phyloP scores from a whole-genome alignment of 2,888 invertebrate species.

The Cylindroiulus punctatus region DNA sequence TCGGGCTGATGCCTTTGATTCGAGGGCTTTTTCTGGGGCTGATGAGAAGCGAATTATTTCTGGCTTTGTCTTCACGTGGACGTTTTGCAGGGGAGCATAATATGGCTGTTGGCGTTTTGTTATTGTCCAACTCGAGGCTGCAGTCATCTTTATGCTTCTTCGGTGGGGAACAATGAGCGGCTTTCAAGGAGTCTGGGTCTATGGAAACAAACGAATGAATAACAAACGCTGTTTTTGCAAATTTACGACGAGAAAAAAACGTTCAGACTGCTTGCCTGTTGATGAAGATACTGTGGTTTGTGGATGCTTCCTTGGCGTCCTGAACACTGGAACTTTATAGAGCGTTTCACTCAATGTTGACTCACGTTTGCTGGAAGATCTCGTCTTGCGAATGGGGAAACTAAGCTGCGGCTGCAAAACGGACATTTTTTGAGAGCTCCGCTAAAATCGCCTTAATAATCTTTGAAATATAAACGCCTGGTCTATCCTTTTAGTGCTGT shows the following conservation, averaged over 20 bases:
- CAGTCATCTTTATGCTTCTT: background rate
- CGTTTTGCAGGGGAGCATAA: background rate
- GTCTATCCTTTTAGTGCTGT: too few relatives aligned
- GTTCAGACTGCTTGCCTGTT: background rate
- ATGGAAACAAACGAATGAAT: background rate
- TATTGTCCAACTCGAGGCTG: background rate
- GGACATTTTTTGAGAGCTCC: background rate
- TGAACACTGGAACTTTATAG: background rate
- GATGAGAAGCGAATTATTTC: background rate
- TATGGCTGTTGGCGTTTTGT: background rate
- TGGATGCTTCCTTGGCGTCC: background rate
- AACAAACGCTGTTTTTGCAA: background rate
- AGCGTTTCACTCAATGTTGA: background rate
- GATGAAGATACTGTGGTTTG: background rate
- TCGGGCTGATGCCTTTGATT: background rate
- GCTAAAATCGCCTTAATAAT: background rate
- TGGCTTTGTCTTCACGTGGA: background rate
- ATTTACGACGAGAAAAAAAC: background rate
- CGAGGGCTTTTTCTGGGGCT: conserved; percentile 21
- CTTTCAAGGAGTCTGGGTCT: background rate
- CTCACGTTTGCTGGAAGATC: background rate
- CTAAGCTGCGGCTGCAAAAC: background rate
- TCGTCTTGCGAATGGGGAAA: conserved; percentile 48
- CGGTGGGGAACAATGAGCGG: background rate
- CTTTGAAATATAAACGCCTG: background rate